Evolutionary conservation across 1,140 invertebrate species (phyloP).

Genomic region (Atta colombica): DNA sequence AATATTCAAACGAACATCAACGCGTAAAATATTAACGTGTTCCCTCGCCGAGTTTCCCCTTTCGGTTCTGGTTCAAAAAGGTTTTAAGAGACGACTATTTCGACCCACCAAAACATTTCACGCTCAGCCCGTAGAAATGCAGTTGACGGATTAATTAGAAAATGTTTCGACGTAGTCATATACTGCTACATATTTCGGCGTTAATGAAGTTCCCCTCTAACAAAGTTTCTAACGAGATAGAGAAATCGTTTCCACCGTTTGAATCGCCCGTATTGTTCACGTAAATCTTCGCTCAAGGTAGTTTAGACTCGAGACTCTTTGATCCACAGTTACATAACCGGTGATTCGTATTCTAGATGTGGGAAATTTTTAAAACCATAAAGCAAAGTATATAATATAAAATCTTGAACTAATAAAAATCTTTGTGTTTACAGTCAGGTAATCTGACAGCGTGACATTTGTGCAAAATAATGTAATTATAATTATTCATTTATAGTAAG

Average conservation of each 20-base stretch:
- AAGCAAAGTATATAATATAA: neutral
- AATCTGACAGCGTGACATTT: neutral
- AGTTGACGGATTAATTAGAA: constrained; percentile 27
- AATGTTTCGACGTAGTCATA: constrained; percentile 17
- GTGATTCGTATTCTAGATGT: neutral
- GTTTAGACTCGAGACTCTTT: constrained; percentile 24
- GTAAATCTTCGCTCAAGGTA: constrained; percentile 12
- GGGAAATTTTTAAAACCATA: neutral
- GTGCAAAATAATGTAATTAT: neutral
- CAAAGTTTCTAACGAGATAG: constrained; percentile 40
- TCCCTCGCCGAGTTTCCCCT: neutral
- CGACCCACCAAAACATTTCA: constrained; percentile 22
- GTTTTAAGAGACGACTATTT: constrained; percentile 40
- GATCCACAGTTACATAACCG: constrained; percentile 7
- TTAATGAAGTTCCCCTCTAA: constrained; percentile 28
- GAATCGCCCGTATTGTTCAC: constrained; percentile 39
- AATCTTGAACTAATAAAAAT: neutral
- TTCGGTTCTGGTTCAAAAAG: constrained; percentile 23
- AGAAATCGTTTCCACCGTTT: constrained; percentile 39
- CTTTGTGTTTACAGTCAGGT: neutral
- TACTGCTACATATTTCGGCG: constrained; percentile 20
- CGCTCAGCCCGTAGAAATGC: neutral
- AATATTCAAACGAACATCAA: constrained; percentile 57
- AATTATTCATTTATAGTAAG: constrained; percentile 7
- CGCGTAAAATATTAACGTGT: constrained; percentile 46